These are phyloP conservation scores for Brienomyrus brachyistius DNA, from an alignment of 2,113 vertebrate species.

Conservation along the genomic window DNA sequence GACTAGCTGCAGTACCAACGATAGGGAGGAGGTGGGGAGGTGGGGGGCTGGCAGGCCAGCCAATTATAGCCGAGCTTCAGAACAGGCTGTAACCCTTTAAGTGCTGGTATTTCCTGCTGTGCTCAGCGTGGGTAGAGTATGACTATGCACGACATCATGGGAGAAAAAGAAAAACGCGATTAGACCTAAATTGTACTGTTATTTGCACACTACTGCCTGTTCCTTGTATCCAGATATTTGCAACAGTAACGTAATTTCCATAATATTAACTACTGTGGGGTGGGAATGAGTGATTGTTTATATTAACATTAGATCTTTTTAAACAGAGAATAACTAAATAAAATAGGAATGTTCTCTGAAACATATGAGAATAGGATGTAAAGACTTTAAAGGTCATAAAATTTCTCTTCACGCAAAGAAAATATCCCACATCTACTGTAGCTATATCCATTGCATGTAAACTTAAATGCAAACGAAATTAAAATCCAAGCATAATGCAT, in stretches of 20 bases:
- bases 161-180: neutral
- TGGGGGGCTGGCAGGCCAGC: slow-evolving; percentile 42
- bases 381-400: neutral
- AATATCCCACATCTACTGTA: neutral
- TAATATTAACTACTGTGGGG: neutral
- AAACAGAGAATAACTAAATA: neutral
- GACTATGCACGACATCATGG: neutral
- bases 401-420: neutral
- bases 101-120: slow-evolving; percentile 18
- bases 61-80: slow-evolving; percentile 47
- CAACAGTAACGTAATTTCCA: neutral
- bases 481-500: neutral
- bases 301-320: neutral
- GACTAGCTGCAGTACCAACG: slow-evolving; percentile 20
- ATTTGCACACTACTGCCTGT: neutral
- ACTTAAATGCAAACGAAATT: too few relatives aligned
- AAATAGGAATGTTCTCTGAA: too few relatives aligned
- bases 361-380: neutral
- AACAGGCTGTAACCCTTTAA: slow-evolving; percentile 38
- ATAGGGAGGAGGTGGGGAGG: slow-evolving; percentile 30
- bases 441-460: neutral
- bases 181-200: neutral
- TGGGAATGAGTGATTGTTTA: neutral
- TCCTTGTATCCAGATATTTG: neutral
- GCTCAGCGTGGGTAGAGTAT: slow-evolving; percentile 24